These are phyloP conservation scores for Pampusana beccarii DNA, from an alignment of 2,113 vertebrate species.

Conservation along the genomic window DNA sequence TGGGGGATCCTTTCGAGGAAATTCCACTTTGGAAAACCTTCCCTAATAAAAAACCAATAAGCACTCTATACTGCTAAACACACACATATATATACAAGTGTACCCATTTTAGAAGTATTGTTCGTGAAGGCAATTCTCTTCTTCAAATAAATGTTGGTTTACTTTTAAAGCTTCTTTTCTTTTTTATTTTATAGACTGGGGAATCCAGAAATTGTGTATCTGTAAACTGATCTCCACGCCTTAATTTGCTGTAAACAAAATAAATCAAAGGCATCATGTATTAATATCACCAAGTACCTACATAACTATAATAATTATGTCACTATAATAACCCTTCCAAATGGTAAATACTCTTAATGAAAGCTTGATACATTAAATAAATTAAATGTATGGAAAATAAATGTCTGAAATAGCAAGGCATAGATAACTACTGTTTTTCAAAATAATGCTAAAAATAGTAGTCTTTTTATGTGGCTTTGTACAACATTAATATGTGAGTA, in stretches of 20 bases:
- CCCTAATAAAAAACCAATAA: not conserved
- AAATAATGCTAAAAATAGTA: not conserved
- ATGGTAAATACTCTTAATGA: not conserved
- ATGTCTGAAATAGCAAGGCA: not conserved
- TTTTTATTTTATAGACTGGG: constrained; percentile 27
- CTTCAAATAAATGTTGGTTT: constrained; percentile 58
- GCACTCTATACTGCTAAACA: not conserved
- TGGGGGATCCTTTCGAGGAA: not conserved
- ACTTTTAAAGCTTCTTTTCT: constrained; percentile 58
- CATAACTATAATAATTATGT: not conserved
- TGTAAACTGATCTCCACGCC: constrained; percentile 67
- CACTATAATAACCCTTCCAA: not conserved
- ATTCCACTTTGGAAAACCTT: not conserved
- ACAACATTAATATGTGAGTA: not conserved
- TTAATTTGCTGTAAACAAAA: constrained; percentile 76
- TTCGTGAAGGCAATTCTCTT: not conserved
- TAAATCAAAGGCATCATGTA: not conserved
- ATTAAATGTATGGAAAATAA: not conserved
- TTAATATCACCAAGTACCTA: not conserved
- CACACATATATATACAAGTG: not conserved
- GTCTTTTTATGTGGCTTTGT: not conserved
- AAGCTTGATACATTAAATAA: not conserved
- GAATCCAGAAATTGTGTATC: constrained; percentile 54
- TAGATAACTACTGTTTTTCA: not conserved
- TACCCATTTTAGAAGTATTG: not conserved